phyloP scores from a whole-genome alignment of 1,140 invertebrate species.

The Aphelinus atriplicis region DNA sequence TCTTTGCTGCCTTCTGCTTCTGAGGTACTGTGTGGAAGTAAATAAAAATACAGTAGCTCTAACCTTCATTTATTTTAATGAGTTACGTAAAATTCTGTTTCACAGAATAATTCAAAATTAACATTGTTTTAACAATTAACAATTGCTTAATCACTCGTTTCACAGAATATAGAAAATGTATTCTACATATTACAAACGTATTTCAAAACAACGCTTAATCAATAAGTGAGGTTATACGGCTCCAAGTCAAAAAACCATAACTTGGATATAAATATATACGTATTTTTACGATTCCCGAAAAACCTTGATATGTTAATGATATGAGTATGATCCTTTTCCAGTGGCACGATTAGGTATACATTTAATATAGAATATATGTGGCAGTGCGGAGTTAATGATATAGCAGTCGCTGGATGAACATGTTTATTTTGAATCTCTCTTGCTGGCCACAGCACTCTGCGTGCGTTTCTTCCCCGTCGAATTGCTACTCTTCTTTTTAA shows the following conservation, averaged over 20 bases:
- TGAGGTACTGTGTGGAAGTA: constrained; percentile 20
- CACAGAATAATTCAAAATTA: constrained; percentile 31
- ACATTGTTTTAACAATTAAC: constrained; percentile 33
- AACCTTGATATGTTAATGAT: constrained; percentile 21
- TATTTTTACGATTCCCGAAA: constrained; percentile 3
- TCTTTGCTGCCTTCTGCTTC: neutral
- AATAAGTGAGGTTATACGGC: constrained; percentile 17
- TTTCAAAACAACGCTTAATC: constrained; percentile 36
- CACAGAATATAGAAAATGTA: constrained; percentile 33
- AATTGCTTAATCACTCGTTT: constrained; percentile 29
- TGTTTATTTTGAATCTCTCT: constrained; percentile 33
- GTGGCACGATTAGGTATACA: constrained; percentile 14
- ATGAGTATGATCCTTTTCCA: constrained; percentile 11
- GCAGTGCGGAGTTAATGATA: constrained; percentile 32
- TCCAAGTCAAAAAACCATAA: neutral
- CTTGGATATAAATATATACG: neutral
- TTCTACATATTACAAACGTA: constrained; percentile 33
- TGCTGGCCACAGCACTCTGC: constrained; percentile 25
- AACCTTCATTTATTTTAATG: constrained; percentile 37
- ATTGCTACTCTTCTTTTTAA: constrained; percentile 14
- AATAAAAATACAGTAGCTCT: constrained; percentile 31
- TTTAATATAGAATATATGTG: constrained; percentile 27
- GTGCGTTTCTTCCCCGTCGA: constrained; percentile 28
- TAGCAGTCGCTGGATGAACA: constrained; percentile 6
- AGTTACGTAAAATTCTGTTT: constrained; percentile 26